Conservation (phyloP, 1,140 invertebrate species). For the Drosophila truncata region DNA sequence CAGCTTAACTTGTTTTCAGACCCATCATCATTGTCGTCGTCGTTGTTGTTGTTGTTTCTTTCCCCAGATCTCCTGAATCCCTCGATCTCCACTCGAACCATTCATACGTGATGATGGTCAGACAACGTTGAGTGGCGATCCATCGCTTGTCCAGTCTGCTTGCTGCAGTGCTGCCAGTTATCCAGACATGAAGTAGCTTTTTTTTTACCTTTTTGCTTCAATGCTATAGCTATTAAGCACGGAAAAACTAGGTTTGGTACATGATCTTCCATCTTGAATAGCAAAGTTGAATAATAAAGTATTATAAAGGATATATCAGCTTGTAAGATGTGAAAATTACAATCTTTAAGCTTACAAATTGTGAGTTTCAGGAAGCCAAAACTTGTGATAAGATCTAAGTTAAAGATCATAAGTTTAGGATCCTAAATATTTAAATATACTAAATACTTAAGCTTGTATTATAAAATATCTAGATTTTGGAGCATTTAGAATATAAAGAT, state of each 20-base stretch:
- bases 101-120: slow-evolving; percentile 57
- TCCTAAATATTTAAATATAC: neutral
- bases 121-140: slow-evolving; percentile 31
- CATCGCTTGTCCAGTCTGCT: slow-evolving; percentile 21
- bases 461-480: neutral
- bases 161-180: slow-evolving; percentile 18
- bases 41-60: neutral
- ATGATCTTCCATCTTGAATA: neutral
- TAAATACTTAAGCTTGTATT: neutral
- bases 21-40: slow-evolving; percentile 35
- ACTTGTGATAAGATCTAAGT: neutral
- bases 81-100: slow-evolving; percentile 30
- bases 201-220: neutral
- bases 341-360: neutral
- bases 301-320: too few relatives aligned
- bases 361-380: neutral
- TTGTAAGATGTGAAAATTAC: neutral
- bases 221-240: neutral
- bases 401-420: neutral
- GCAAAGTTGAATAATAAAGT: too few relatives aligned
- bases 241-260: neutral
- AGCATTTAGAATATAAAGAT: neutral
- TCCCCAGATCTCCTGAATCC: slow-evolving; percentile 9
- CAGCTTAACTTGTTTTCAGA: slow-evolving; percentile 72
- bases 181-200: neutral